Conservation (phyloP, 2,113 vertebrate genomes). For the Chroicocephalus ridibundus region DNA sequence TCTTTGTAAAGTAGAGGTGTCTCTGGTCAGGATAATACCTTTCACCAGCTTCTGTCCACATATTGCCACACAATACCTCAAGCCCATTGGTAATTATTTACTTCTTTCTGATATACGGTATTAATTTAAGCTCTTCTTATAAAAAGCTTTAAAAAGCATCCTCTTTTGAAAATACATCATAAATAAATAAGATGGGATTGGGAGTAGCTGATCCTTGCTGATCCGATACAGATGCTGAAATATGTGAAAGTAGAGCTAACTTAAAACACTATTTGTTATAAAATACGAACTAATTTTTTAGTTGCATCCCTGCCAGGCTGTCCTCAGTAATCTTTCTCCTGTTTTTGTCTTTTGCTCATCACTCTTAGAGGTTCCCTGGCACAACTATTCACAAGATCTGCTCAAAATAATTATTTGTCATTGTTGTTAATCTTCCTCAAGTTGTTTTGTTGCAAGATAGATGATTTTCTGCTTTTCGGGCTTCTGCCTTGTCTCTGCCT, state of each 20-base stretch:
- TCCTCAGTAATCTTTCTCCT: neutral
- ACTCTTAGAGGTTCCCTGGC: neutral
- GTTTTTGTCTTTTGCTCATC: neutral
- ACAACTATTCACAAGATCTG: neutral
- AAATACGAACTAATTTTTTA: neutral
- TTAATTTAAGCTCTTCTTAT: conserved; percentile 51
- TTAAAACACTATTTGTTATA: conserved; percentile 35
- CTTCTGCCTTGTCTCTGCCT: neutral
- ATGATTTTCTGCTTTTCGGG: neutral
- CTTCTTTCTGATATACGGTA: neutral
- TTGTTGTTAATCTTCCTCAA: neutral
- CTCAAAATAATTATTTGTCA: neutral
- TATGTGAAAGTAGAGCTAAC: neutral
- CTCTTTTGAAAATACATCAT: conserved; percentile 34
- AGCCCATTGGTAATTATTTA: conserved; percentile 5
- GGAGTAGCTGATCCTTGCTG: conserved; percentile 13
- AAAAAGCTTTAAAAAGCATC: conserved; percentile 46
- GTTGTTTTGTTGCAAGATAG: neutral
- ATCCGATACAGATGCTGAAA: conserved; percentile 43
- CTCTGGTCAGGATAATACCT: neutral
- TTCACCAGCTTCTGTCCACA: neutral
- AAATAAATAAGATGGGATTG: conserved; percentile 45
- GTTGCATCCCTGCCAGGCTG: neutral
- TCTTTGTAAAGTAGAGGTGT: neutral
- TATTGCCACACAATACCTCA: neutral